Evolutionary conservation across 2,113 vertebrate genomes (phyloP), one percentile per base, ranked within the genome.

Genomic region (Uropsilus gracilis): DNA sequence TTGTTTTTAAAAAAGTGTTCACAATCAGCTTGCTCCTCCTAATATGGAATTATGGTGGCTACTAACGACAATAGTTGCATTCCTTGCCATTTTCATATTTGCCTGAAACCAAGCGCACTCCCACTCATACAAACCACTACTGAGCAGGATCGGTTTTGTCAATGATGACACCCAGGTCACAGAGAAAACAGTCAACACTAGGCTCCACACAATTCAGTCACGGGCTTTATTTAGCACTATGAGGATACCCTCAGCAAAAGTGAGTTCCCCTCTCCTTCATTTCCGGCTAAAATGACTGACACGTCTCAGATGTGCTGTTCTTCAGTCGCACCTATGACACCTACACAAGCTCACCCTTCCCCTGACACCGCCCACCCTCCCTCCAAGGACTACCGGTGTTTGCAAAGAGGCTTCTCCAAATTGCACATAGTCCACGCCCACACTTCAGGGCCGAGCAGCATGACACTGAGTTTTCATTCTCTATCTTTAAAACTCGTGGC

Each of bases 401-500:
- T 6, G 44, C 1, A 13, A 32, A n/a, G 50, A 37, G 7, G 28
- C 94, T 80, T 26, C 88, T 77, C 71, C 14, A 55, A 46, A 63
- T 12, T 30, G 87, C 86, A 55, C 69, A 39, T 0, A 77, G 66
- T 66, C 96, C 96, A 94, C 93, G 90, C 96, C 97, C 96, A 93
- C 93, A 89, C 14, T 28, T 30, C 83, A 46, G 83, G 42, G 85
- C 91, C 6, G 46, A 48, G 82, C 82, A 63, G 92, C 86, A n/a
- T 94, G 96, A 97, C 96, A 93, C 75, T 95, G 97, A 96, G 96
- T 94, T 94, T 95, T 86, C 86, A 6, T 26, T 69, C 78, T 30
- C 81, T 48, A 37, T n/a, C 44, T 34, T n/a, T 59, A 89, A 57
- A 64, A 80, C n/a, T 86, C 64, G 1, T 8, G 61, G 17, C 12